Percentiles rank a stretch among this genome's conserved stretches.
phyloP scores from a whole-genome alignment of 2,888 invertebrate species.

The Zygothrica quintamaculata region DNA sequence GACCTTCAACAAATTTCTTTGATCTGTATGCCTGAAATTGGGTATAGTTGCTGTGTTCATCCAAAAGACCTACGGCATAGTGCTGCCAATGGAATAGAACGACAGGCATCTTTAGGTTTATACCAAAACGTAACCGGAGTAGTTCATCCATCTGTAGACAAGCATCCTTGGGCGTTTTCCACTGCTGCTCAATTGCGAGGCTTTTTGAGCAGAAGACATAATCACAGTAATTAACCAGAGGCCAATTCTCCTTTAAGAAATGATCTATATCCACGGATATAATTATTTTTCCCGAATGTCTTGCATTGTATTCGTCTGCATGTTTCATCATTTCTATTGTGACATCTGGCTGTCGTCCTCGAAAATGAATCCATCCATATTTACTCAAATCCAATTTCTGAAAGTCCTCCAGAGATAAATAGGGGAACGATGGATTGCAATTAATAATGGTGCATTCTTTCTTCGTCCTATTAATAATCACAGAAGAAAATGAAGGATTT shows the following conservation, averaged over 20 bases:
- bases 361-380: constrained; percentile 89
- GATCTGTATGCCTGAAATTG: constrained; percentile 85
- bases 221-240: constrained; percentile 81
- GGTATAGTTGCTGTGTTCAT: constrained; percentile 76
- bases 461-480: constrained; percentile 86
- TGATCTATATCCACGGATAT: constrained; percentile 87
- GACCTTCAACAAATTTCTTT: constrained; percentile 86
- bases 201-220: constrained; percentile 88
- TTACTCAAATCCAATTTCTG: constrained; percentile 85
- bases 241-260: constrained; percentile 84
- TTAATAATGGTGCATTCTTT: constrained; percentile 88
- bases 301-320: constrained; percentile 85
- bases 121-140: constrained; percentile 66
- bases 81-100: constrained; percentile 86
- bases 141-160: constrained; percentile 83
- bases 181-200: constrained; percentile 86
- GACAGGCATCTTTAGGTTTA: constrained; percentile 62
- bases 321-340: constrained; percentile 86
- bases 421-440: constrained; percentile 82
- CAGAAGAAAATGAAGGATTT: constrained; percentile 86
- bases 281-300: constrained; percentile 72
- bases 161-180: constrained; percentile 85
- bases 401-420: constrained; percentile 85
- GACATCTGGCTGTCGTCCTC: constrained; percentile 85
- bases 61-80: constrained; percentile 60